These are phyloP conservation scores for Xyrichtys novacula DNA, from an alignment of 2,797 vertebrate species.

Conservation along the genomic window DNA sequence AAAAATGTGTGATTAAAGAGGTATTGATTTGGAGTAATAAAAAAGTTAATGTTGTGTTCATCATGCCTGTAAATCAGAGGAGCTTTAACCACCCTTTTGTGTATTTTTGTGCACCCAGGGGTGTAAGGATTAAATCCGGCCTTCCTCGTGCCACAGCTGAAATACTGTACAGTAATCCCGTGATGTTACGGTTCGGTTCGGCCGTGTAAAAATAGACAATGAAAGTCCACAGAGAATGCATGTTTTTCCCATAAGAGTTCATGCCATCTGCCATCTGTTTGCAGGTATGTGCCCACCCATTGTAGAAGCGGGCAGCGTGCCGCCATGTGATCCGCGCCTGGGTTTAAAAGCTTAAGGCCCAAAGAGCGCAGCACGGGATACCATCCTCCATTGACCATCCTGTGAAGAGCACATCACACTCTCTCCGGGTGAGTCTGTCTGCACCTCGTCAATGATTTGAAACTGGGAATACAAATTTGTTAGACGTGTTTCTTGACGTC, in stretches of 20 bases:
- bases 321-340: slow-evolving; percentile 80
- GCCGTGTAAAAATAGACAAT: slow-evolving; percentile 80
- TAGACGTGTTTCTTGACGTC: background rate
- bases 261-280: slow-evolving; percentile 77
- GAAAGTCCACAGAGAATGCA: slow-evolving; percentile 69
- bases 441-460: background rate
- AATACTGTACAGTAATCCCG: slow-evolving; percentile 56
- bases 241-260: slow-evolving; percentile 71
- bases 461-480: background rate
- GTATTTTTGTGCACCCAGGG: slow-evolving; percentile 19
- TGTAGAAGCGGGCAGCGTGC: slow-evolving; percentile 68
- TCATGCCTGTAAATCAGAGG: slow-evolving; percentile 2
- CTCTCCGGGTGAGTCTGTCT: slow-evolving; percentile 65
- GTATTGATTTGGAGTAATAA: background rate
- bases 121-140: slow-evolving; percentile 49
- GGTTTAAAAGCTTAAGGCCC: slow-evolving; percentile 83
- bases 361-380: slow-evolving; percentile 56
- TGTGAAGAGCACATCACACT: slow-evolving; percentile 40
- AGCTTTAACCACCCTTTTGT: background rate
- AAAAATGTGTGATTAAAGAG: background rate
- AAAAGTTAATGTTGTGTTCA: background rate
- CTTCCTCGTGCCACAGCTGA: slow-evolving; percentile 21
- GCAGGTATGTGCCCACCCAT: slow-evolving; percentile 80
- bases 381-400: slow-evolving; percentile 43
- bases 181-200: slow-evolving; percentile 41